Conservation (phyloP, 2,113 vertebrate species). For the Ancistrus triradiatus region DNA sequence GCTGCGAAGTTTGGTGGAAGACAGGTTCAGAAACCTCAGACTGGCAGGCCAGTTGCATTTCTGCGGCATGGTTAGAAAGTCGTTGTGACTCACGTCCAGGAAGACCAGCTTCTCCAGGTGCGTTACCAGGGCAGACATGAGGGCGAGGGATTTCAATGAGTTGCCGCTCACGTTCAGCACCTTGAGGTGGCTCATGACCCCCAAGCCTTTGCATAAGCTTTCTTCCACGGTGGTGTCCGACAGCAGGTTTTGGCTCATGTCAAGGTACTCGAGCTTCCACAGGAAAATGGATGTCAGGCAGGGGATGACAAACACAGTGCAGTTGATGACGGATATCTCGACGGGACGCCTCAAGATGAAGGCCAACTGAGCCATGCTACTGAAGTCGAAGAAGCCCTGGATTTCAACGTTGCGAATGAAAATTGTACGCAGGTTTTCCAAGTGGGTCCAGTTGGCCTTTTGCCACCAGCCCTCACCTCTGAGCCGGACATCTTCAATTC, state of each 20-base stretch:
- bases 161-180: constrained; percentile 75
- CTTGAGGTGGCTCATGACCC: constrained; percentile 52
- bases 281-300: constrained; percentile 50
- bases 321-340: constrained; percentile 58
- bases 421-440: constrained; percentile 34
- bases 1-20: constrained; percentile 62
- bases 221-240: constrained; percentile 57
- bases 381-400: constrained; percentile 49
- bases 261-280: constrained; percentile 66
- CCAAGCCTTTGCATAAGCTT: constrained; percentile 54
- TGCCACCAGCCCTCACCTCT: constrained; percentile 48
- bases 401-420: constrained; percentile 50
- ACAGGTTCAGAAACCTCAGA: constrained; percentile 77
- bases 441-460: background rate
- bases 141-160: constrained; percentile 54
- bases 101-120: constrained; percentile 64
- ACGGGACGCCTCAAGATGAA: constrained; percentile 41
- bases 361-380: constrained; percentile 10
- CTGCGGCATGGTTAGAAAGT: constrained; percentile 66
- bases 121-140: constrained; percentile 46
- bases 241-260: constrained; percentile 72
- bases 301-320: constrained; percentile 68
- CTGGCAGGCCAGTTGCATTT: constrained; percentile 73
- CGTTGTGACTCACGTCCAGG: constrained; percentile 77
- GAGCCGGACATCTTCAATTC: constrained; percentile 54